A percentile compares a stretch with the other conserved stretches of the same genome.
Conservation (phyloP, 2,888 invertebrate species). For the Coecobrya sp. region DNA sequence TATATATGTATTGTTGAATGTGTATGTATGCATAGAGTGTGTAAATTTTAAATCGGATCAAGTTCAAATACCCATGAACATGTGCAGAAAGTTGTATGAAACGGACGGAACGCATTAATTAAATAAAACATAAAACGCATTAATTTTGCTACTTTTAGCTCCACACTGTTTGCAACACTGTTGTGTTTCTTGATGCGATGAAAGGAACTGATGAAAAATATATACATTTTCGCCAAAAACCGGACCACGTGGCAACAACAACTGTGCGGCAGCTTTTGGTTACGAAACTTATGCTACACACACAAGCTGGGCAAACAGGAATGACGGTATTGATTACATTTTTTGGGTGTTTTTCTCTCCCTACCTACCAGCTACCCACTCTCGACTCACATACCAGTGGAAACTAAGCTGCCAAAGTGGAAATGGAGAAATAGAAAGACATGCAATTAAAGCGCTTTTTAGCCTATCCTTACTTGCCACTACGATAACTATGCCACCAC, state of each 20-base stretch:
- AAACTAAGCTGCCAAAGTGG: slow-evolving; percentile 38
- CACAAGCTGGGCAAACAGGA: too few relatives aligned
- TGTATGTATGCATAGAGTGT: background rate
- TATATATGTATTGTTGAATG: background rate
- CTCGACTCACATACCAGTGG: background rate
- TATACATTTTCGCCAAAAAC: background rate
- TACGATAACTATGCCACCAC: slow-evolving; percentile 4
- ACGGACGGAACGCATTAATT: background rate
- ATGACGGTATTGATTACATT: slow-evolving; percentile 45
- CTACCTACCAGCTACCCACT: background rate
- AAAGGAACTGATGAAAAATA: background rate
- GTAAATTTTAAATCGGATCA: slow-evolving; percentile 16
- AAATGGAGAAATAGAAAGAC: slow-evolving; percentile 28
- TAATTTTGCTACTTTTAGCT: background rate
- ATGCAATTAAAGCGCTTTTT: slow-evolving; percentile 39
- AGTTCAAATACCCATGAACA: background rate
- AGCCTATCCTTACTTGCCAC: background rate
- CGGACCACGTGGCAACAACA: background rate
- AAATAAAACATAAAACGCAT: background rate
- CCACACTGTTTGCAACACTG: background rate
- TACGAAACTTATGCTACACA: too few relatives aligned
- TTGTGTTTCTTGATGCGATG: background rate
- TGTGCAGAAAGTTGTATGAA: background rate
- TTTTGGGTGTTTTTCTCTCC: background rate
- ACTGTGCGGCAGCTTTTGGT: too few relatives aligned